These are phyloP conservation scores for Dysmachus trigonus DNA, from an alignment of 2,888 invertebrate genomes.

Conservation along the genomic window DNA sequence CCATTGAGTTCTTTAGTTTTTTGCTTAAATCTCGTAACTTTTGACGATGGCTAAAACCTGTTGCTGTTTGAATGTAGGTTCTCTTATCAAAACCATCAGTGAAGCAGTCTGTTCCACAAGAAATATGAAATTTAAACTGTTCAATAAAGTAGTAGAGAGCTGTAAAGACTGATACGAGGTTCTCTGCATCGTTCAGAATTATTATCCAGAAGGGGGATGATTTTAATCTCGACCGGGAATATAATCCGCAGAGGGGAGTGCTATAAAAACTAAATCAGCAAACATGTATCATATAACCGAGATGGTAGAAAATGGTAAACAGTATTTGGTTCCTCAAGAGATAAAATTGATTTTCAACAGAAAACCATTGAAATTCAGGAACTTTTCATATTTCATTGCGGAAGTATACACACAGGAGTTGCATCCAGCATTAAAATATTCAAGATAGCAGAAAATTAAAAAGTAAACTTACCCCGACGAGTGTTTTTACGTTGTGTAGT, in stretches of 20 bases:
- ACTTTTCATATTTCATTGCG: conserved; percentile 32
- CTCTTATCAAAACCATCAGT: not conserved
- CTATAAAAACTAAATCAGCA: not conserved
- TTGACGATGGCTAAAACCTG: not conserved
- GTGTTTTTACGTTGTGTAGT: conserved; percentile 98
- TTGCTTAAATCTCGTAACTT: not conserved
- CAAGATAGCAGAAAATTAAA: conserved; percentile 57
- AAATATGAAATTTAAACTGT: not conserved
- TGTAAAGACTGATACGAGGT: not conserved
- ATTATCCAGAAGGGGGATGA: not conserved
- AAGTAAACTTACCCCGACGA: conserved; percentile 87
- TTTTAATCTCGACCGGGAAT: not conserved
- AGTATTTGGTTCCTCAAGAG: conserved; percentile 21
- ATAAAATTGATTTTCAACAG: conserved; percentile 35
- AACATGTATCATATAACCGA: not conserved
- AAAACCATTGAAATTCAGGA: conserved; percentile 24
- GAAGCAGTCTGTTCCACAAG: not conserved
- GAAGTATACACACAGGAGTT: conserved; percentile 3
- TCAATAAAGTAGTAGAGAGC: not conserved
- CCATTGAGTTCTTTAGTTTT: not conserved
- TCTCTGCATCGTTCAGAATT: not conserved
- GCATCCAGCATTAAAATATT: conserved; percentile 34
- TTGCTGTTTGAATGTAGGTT: not conserved
- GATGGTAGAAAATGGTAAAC: conserved; percentile 3
- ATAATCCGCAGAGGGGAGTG: not conserved